Conservation (phyloP, 1,140 invertebrate genomes). For the Goniozus legneri region DNA sequence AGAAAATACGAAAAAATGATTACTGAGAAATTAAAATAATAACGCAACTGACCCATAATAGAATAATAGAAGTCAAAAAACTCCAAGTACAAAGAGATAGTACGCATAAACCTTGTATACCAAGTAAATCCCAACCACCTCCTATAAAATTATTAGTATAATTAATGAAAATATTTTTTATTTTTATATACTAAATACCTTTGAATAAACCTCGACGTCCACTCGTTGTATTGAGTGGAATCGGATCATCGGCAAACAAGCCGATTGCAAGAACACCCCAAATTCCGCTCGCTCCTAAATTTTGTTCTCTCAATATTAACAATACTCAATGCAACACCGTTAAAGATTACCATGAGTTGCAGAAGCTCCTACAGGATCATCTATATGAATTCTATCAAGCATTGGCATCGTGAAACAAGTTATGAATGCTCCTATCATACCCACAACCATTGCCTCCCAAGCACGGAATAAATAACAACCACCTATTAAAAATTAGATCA, state of each 20-base stretch:
- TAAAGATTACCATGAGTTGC: constrained; percentile 75
- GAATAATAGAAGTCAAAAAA: constrained; percentile 61
- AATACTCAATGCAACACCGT: too few species aligned
- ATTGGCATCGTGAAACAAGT: constrained; percentile 68
- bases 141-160: constrained; percentile 53
- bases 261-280: constrained; percentile 84
- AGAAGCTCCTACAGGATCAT: constrained; percentile 89
- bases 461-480: constrained; percentile 84
- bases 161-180: not conserved
- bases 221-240: constrained; percentile 71
- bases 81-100: constrained; percentile 74
- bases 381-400: constrained; percentile 73
- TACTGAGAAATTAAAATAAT: not conserved
- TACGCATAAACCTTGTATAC: constrained; percentile 71
- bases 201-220: constrained; percentile 77
- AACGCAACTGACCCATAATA: constrained; percentile 61
- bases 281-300: constrained; percentile 52
- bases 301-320: constrained; percentile 8
- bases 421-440: constrained; percentile 72
- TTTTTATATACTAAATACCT: constrained; percentile 51
- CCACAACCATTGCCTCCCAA: constrained; percentile 83
- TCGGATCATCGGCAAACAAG: constrained; percentile 83
- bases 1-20: not conserved
- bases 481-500: constrained; percentile 59
- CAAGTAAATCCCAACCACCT: constrained; percentile 82